These are phyloP conservation scores for Hydrotaea diabolus DNA, from an alignment of 2,888 invertebrate species.

Conservation along the genomic window DNA sequence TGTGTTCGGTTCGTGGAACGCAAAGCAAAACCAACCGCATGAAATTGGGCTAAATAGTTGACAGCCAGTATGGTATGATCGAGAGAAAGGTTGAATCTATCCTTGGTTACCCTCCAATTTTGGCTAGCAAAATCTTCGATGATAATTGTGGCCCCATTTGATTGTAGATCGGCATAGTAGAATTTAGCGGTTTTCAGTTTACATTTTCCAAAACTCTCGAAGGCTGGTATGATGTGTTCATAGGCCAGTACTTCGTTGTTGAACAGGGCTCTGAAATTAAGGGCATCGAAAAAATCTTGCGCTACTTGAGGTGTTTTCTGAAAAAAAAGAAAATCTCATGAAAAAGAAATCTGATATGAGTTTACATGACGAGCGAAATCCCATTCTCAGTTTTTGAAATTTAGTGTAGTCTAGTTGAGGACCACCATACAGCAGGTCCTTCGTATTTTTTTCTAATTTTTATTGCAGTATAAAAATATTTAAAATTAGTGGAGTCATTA, in stretches of 20 bases:
- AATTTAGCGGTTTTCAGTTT: conserved; percentile 73
- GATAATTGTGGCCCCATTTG: conserved; percentile 72
- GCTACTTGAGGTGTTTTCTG: conserved; percentile 77
- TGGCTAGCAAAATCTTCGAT: conserved; percentile 74
- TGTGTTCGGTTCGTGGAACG: conserved; percentile 71
- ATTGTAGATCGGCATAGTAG: conserved; percentile 73
- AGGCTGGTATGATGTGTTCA: conserved; percentile 74
- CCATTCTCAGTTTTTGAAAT: too few species aligned
- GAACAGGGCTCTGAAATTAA: conserved; percentile 75
- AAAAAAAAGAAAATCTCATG: neutral
- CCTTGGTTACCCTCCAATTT: conserved; percentile 75
- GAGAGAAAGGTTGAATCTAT: conserved; percentile 74
- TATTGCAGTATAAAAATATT: too few species aligned
- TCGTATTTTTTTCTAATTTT: too few species aligned
- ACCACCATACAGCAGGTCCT: too few species aligned
- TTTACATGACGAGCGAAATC: too few species aligned
- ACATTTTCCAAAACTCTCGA: conserved; percentile 69
- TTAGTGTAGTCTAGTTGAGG: too few species aligned
- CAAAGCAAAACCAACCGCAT: conserved; percentile 77
- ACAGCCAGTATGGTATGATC: conserved; percentile 77
- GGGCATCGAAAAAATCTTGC: conserved; percentile 71
- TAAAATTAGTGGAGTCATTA: too few species aligned
- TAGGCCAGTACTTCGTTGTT: conserved; percentile 77
- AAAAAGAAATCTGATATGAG: too few species aligned
- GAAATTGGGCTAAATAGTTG: conserved; percentile 76